Conservation (phyloP, 1,140 invertebrate species). For the Sycophaga agraensis region DNA sequence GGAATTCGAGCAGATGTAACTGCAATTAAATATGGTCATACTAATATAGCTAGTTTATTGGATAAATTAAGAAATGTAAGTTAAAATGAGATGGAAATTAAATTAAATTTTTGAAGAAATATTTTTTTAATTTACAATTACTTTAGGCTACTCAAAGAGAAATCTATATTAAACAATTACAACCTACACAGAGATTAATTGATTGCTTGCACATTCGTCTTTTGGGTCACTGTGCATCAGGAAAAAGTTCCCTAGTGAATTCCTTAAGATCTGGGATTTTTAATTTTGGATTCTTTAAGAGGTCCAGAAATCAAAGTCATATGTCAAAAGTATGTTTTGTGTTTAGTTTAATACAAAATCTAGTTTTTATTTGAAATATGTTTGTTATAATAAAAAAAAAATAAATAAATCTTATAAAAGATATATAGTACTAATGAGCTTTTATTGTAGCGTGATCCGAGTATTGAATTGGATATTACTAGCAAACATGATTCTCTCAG, state of each 20-base stretch:
- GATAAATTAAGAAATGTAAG: slow-evolving; percentile 70
- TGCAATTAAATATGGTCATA: slow-evolving; percentile 76
- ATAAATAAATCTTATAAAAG: slow-evolving; percentile 8
- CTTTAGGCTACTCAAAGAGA: slow-evolving; percentile 58
- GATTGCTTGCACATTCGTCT: slow-evolving; percentile 74
- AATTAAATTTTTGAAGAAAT: not conserved
- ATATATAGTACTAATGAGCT: not conserved
- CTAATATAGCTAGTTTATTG: slow-evolving; percentile 73
- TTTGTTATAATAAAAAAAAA: not conserved
- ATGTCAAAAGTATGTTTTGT: slow-evolving; percentile 43
- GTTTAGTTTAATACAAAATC: not conserved
- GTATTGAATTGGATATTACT: slow-evolving; percentile 66
- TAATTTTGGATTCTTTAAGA: slow-evolving; percentile 64
- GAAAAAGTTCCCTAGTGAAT: slow-evolving; percentile 75
- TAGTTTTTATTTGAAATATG: not conserved
- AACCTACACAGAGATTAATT: slow-evolving; percentile 66
- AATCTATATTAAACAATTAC: slow-evolving; percentile 71
- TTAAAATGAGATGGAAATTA: slow-evolving; percentile 15
- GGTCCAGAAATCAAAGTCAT: slow-evolving; percentile 58
- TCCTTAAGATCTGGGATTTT: slow-evolving; percentile 72
- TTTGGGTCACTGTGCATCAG: slow-evolving; percentile 75
- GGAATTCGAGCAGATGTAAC: slow-evolving; percentile 81
- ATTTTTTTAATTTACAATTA: not conserved
- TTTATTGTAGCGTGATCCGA: slow-evolving; percentile 48
- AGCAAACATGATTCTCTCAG: slow-evolving; percentile 64